A percentile compares a stretch with the other conserved stretches of the same genome.
Evolutionary conservation across 2,113 vertebrate genomes (phyloP).

Genomic region (Lagopus leucura): DNA sequence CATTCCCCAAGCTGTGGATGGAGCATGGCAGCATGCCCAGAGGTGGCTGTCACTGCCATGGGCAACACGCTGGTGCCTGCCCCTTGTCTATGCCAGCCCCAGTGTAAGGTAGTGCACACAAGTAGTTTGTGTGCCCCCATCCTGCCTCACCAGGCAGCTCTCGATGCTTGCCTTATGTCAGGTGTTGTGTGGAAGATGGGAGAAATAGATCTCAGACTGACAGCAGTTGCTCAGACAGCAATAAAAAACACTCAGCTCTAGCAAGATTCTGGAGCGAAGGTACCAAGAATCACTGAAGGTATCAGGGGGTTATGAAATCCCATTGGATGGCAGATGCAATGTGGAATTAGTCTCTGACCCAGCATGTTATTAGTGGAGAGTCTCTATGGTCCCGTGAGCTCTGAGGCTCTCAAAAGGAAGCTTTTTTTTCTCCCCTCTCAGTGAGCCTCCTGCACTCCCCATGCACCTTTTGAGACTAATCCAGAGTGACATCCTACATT

Average conservation of each 20-base stretch:
- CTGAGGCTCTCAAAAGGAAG: neutral
- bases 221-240: neutral
- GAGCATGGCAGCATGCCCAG: neutral
- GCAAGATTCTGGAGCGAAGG: neutral
- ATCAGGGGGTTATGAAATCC: constrained; percentile 16
- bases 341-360: constrained; percentile 46
- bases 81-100: neutral
- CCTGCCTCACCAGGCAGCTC: neutral
- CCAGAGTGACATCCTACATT: neutral
- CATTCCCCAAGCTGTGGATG: neutral
- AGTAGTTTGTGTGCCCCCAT: neutral
- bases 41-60: neutral
- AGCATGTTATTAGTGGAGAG: neutral
- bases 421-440: neutral
- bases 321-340: neutral
- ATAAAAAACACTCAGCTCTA: neutral
- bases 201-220: neutral
- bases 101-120: neutral
- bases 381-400: neutral
- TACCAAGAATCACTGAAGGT: neutral
- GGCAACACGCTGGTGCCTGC: neutral
- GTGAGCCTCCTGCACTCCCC: neutral
- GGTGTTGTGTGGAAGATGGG: neutral
- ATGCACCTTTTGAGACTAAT: constrained; percentile 19
- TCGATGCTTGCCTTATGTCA: neutral